Base-by-base conservation (phyloP, 2,888 invertebrate species). In the Salpingus planirostris region DNA sequence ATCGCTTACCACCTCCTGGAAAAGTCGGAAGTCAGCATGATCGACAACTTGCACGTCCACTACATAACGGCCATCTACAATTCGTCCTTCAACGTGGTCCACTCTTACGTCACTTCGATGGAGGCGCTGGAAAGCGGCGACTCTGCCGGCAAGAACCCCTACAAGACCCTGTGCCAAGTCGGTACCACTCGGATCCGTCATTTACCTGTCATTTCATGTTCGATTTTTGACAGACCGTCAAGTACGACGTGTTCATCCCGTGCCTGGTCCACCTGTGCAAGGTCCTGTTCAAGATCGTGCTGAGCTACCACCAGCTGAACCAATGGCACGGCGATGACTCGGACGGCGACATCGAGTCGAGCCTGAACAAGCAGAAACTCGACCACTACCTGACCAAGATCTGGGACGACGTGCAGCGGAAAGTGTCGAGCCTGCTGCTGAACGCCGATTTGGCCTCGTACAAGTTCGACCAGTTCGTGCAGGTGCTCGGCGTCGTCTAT, bases 401-500 rank as follows among this genome's bases (percentile, higher is more conserved):
- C 40, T 96, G 95, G 93, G 85, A 87, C 49, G 96, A 96, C 52
- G 86, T 95, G 0, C 89, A 95, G 61, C 82, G 84, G 7, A 92
- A 93, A 66, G 83, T 95, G 1, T 84, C 84, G 0, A 74, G 75
- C 15, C 85, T 85, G 55, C 66, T 95, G 14, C 74, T 82, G 33
- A 84, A 81, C 42, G 80, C 80, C 0, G 85, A 89, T 44, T 62
- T 93, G 27, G 81, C 84, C n/a, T 74, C 78, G 33, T 86, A 89
- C 48, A 90, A 91, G 45, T 91, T 93, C 56, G 95, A 96, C 53
- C 90, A 93, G 59, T 93, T 95, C 54, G 85, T 95, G 31, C 84
- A 89, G 59, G 85, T 93, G 40, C 64, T 96, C 13, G 86, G 87
- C 8, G 76, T 92, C 15, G 74, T 92, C 43, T 85, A 92, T 57